A percentile compares a stretch with the other conserved stretches of the same genome.
phyloP scores from a whole-genome alignment of 53 echinoderm and acorn worm species.

The Apostichopus leukothele region DNA sequence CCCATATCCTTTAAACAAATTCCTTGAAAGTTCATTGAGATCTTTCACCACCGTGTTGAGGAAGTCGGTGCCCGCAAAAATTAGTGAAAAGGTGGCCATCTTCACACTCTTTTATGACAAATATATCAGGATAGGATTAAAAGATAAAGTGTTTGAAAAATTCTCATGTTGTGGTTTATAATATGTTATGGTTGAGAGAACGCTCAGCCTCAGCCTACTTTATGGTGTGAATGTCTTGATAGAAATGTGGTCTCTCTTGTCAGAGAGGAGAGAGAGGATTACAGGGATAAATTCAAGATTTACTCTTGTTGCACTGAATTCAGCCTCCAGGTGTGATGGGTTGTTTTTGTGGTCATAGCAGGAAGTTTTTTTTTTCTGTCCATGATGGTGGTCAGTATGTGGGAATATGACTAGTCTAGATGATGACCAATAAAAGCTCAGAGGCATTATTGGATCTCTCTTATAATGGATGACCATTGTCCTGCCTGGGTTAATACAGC shows the following conservation, averaged over 20 bases:
- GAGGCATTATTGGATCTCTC: neutral
- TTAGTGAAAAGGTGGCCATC: too few species aligned
- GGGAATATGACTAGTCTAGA: neutral
- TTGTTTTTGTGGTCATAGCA: constrained; percentile 25
- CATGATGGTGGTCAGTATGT: neutral
- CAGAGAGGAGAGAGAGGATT: neutral
- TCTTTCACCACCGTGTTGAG: too few species aligned
- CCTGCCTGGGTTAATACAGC: neutral
- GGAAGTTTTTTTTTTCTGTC: constrained; percentile 6
- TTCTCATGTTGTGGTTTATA: neutral
- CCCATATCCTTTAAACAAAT: too few species aligned
- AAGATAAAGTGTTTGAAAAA: constrained; percentile 10
- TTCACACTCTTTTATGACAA: too few species aligned
- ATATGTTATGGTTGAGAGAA: neutral
- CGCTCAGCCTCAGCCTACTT: neutral
- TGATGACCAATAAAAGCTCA: neutral
- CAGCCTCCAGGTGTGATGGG: constrained; percentile 4
- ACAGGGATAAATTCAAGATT: neutral
- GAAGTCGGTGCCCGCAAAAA: too few species aligned
- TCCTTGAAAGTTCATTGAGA: too few species aligned
- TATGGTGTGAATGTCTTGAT: neutral
- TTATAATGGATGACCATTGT: neutral
- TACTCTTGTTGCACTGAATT: neutral
- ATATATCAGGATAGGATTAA: neutral
- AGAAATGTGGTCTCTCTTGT: neutral